These are phyloP conservation scores for Elegia similella DNA, from an alignment of 2,888 invertebrate species.

Conservation along the genomic window DNA sequence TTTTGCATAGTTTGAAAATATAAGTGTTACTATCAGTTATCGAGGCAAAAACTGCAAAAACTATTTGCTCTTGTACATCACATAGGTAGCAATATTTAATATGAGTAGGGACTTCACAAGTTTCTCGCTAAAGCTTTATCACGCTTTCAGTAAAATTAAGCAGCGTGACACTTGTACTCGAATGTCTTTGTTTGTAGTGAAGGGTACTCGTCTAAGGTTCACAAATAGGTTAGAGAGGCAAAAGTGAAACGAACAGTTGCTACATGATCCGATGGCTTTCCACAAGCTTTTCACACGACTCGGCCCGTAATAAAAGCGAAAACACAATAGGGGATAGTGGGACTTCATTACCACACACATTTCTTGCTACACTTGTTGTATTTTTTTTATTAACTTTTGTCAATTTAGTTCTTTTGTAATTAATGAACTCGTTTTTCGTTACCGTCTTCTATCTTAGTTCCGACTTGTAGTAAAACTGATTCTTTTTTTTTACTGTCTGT, in stretches of 20 bases:
- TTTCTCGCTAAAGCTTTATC: background rate
- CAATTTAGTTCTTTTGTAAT: background rate
- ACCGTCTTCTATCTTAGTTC: background rate
- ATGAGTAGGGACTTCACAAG: background rate
- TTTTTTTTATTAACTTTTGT: constrained; percentile 23
- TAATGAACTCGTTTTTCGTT: background rate
- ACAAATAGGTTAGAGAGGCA: constrained; percentile 18
- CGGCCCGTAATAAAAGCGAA: constrained; percentile 42
- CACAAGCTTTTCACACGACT: constrained; percentile 50
- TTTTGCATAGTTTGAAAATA: no score
- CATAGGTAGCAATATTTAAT: no score
- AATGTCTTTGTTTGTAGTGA: background rate
- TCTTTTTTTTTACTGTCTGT: background rate
- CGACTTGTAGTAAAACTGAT: background rate
- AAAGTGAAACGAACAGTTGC: constrained; percentile 46
- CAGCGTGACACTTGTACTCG: background rate
- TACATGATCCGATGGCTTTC: constrained; percentile 44
- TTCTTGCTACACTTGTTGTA: constrained; percentile 25
- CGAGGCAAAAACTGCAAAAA: no score
- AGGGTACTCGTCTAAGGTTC: constrained; percentile 3
- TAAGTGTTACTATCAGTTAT: no score
- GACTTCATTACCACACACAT: constrained; percentile 37
- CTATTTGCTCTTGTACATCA: no score
- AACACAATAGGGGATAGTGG: constrained; percentile 36
- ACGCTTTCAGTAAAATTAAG: background rate